Percentiles rank a stretch among this genome's conserved stretches.
Conservation (phyloP, 2,113 vertebrate genomes). For the Oxyruncus cristatus region DNA sequence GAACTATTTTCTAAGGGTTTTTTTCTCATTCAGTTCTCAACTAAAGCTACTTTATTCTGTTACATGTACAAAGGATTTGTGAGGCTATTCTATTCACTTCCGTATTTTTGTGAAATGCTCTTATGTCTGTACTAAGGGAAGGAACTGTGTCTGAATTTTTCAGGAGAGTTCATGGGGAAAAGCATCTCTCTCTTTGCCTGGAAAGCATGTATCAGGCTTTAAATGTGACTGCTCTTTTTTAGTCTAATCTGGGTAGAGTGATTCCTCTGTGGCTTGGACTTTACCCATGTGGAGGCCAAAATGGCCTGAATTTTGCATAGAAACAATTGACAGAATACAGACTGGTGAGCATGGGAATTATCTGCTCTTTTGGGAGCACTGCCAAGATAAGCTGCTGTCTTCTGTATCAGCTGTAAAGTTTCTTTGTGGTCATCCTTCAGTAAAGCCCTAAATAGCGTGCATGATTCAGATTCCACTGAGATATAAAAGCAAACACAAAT, state of each 20-base stretch:
- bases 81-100: neutral
- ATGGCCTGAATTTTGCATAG: neutral
- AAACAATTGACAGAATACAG: neutral
- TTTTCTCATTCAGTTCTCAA: neutral
- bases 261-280: neutral
- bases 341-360: neutral
- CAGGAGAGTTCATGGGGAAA: neutral
- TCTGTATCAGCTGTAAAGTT: slow-evolving; percentile 46
- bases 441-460: neutral
- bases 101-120: neutral
- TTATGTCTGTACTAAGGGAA: neutral
- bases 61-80: neutral
- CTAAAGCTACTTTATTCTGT: neutral
- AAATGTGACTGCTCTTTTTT: neutral
- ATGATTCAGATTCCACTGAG: slow-evolving; percentile 5
- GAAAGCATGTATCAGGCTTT: neutral
- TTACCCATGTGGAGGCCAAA: neutral
- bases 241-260: neutral
- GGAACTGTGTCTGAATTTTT: neutral
- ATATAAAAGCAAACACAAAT: slow-evolving; percentile 31
- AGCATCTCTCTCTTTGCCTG: neutral
- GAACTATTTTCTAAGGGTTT: neutral
- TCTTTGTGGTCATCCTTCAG: slow-evolving; percentile 44
- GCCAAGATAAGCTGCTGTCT: slow-evolving; percentile 60
- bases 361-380: neutral